phyloP scores from a whole-genome alignment of 1,140 invertebrate genomes.

The Tetragnatha versicolor region DNA sequence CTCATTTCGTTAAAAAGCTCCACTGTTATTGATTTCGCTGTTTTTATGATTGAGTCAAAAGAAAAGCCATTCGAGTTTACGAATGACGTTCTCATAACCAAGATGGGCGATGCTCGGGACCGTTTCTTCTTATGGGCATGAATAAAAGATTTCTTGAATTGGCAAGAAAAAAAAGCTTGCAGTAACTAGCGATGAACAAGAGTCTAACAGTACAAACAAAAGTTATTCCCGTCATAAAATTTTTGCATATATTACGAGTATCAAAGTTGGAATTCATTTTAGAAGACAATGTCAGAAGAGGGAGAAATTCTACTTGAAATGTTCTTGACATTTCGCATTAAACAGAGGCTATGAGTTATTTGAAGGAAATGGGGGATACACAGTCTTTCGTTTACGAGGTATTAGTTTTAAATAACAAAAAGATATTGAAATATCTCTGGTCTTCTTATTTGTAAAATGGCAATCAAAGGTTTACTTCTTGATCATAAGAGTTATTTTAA shows the following conservation, averaged over 20 bases:
- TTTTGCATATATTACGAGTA: conserved; percentile 7
- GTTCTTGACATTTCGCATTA: background rate
- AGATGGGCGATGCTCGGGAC: background rate
- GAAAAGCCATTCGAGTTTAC: conserved; percentile 16
- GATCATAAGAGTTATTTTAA: too few species aligned
- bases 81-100: conserved; percentile 13
- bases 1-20: too few species aligned
- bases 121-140: conserved; percentile 1
- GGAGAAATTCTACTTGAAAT: background rate
- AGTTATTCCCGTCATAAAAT: conserved; percentile 11
- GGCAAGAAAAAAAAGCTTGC: background rate
- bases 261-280: conserved; percentile 20
- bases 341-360: background rate
- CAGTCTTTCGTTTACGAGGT: too few species aligned
- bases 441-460: too few species aligned
- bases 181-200: background rate
- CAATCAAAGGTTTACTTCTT: too few species aligned
- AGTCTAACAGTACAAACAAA: conserved; percentile 4
- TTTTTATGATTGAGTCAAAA: background rate
- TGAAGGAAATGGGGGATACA: background rate
- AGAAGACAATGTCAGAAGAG: conserved; percentile 12
- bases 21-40: conserved; percentile 7
- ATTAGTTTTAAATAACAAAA: too few species aligned
- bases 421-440: too few species aligned
- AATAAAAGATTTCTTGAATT: conserved; percentile 21